phyloP scores from a whole-genome alignment of 2,888 invertebrate species.

The Entomobrya proxima region DNA sequence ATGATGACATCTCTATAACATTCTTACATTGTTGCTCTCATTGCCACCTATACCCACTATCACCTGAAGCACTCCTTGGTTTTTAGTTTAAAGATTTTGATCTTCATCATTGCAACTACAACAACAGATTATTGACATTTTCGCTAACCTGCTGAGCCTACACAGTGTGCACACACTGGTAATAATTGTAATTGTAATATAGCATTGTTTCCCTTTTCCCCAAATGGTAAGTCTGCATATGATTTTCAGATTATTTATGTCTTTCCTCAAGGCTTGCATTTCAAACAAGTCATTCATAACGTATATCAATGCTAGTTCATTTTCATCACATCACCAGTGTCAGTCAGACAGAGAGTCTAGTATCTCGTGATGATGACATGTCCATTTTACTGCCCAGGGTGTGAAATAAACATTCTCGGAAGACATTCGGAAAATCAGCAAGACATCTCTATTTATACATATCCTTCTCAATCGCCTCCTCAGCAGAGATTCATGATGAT shows the following conservation, averaged over 20 bases:
- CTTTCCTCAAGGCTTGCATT: background rate
- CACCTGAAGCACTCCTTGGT: no score
- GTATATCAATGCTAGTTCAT: background rate
- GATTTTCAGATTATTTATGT: background rate
- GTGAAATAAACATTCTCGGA: conserved; percentile 17
- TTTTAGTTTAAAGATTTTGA: no score
- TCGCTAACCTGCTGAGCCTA: background rate
- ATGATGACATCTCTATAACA: background rate
- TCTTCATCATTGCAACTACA: background rate
- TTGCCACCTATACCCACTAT: background rate
- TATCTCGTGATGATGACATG: conserved; percentile 5
- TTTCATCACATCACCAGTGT: no score
- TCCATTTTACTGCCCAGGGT: background rate
- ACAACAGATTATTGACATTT: conserved; percentile 8
- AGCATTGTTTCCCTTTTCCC: background rate
- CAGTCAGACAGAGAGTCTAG: background rate
- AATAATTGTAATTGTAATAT: conserved; percentile 6
- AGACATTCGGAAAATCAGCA: conserved; percentile 7
- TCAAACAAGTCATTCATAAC: background rate
- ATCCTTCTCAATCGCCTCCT: no score
- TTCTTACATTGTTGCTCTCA: background rate
- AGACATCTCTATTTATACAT: background rate
- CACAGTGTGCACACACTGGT: background rate
- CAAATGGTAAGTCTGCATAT: background rate
- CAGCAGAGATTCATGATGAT: no score